Base-by-base conservation (phyloP, 2,888 invertebrate genomes). In the Bursaphelenchus okinawaensis region DNA sequence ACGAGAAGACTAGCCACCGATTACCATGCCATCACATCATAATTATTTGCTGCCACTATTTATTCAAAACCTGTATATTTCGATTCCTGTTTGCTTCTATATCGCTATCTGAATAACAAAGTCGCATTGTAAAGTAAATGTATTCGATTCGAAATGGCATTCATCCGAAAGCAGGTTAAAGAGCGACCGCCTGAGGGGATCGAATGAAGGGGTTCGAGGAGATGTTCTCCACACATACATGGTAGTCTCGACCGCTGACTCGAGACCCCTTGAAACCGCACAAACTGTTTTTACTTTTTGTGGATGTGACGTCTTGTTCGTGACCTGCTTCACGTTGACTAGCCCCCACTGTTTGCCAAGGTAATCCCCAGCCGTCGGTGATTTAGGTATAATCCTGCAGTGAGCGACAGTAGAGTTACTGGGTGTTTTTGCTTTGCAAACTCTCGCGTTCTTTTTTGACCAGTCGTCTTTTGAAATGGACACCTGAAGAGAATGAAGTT, bases 401-500 rank as follows among this genome's bases (percentile, higher is more conserved):
- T n/a, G n/a, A n/a, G n/a, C n/a, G n/a, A n/a, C 40, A 40, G 16
- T 40, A 4, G n/a, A 12, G 40, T 40, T 6, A 40, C n/a, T 40
- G 12, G 16, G 40, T 40, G 12, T 40, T 40, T 40, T 40, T 40
- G 40, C 40, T 40, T n/a, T 40, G 12, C 40, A n/a, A 6, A 40
- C 40, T n/a, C n/a, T n/a, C n/a, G n/a, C n/a, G n/a, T n/a, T n/a
- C n/a, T n/a, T n/a, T n/a, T n/a, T n/a, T n/a, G n/a, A n/a, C n/a
- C n/a, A n/a, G n/a, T n/a, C n/a, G n/a, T n/a, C n/a, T n/a, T n/a
- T n/a, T 40, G 40, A 1, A 40, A 40, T 40, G 40, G n/a, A 40
- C 16, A 40, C 40, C 40, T 40, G 6, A 40, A n/a, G n/a, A n/a
- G 57, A 71, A 80, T 80, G 79, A 69, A 79, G 56, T 69, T 80